Evolutionary conservation across 2,797 vertebrate genomes (phyloP).

Genomic region (Tragelaphus eurycerus): DNA sequence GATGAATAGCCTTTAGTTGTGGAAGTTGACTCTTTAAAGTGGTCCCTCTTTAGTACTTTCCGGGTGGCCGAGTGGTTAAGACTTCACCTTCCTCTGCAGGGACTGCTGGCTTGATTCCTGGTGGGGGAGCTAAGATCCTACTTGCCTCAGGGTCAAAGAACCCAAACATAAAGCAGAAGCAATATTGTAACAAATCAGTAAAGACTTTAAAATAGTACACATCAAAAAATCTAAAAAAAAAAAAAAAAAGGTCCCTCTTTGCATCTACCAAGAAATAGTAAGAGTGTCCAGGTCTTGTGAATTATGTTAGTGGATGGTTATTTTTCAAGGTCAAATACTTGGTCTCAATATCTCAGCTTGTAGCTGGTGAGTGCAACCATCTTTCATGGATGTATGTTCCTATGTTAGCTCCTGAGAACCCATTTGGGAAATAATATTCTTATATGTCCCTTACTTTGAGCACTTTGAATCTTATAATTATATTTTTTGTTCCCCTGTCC

Average conservation of each 20-base stretch:
- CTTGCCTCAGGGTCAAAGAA: neutral
- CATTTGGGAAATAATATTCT: neutral
- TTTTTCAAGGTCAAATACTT: neutral
- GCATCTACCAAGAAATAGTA: neutral
- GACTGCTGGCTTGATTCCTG: neutral
- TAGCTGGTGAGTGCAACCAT: neutral
- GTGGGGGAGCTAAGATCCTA: neutral
- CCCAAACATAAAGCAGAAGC: neutral
- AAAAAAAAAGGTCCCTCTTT: neutral
- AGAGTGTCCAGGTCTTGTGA: neutral
- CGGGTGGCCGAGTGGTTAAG: neutral
- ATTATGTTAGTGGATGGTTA: neutral
- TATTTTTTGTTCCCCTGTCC: constrained; percentile 8
- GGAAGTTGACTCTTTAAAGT: neutral
- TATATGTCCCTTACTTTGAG: neutral
- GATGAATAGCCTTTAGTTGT: neutral
- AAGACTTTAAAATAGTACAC: neutral
- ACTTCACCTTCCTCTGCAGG: neutral
- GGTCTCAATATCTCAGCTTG: neutral
- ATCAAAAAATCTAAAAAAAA: neutral
- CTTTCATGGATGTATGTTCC: neutral
- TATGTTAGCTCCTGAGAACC: neutral
- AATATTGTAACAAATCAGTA: neutral
- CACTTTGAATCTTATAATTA: neutral
- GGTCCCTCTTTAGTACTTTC: neutral